phyloP scores from a whole-genome alignment of 2,888 invertebrate genomes.

The Caenorhabditis afra region DNA sequence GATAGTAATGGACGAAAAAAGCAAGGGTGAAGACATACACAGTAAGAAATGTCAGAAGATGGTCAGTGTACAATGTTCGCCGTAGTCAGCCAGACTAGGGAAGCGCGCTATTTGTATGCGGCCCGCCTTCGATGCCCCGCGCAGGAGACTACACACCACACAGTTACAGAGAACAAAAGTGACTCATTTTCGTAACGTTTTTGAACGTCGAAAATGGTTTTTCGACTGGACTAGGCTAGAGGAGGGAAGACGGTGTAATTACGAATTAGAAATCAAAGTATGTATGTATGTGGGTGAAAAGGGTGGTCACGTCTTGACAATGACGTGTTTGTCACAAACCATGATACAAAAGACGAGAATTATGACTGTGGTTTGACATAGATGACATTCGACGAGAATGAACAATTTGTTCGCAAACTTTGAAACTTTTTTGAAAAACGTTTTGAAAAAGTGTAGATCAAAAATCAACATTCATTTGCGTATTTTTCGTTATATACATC shows the following conservation, averaged over 20 bases:
- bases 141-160: conserved; percentile 46
- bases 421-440: neutral
- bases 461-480: conserved; percentile 22
- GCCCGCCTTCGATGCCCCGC: conserved; percentile 19
- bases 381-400: no score
- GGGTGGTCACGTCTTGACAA: neutral
- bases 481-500: conserved; percentile 52
- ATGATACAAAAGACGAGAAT: neutral
- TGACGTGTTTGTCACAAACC: conserved; percentile 1
- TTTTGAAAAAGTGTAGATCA: conserved; percentile 4
- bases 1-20: no score
- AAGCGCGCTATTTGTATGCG: conserved; percentile 42
- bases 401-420: neutral
- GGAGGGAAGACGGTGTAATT: no score
- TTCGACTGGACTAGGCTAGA: conserved; percentile 1
- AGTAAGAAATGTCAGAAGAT: neutral
- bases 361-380: neutral
- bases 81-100: neutral
- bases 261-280: no score
- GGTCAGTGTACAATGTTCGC: conserved; percentile 26
- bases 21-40: no score
- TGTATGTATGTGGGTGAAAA: no score
- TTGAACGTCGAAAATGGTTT: neutral
- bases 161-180: conserved; percentile 47
- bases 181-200: conserved; percentile 17